Evolutionary conservation across 2,113 vertebrate genomes (phyloP).

Genomic region (Zosterops borbonicus): DNA sequence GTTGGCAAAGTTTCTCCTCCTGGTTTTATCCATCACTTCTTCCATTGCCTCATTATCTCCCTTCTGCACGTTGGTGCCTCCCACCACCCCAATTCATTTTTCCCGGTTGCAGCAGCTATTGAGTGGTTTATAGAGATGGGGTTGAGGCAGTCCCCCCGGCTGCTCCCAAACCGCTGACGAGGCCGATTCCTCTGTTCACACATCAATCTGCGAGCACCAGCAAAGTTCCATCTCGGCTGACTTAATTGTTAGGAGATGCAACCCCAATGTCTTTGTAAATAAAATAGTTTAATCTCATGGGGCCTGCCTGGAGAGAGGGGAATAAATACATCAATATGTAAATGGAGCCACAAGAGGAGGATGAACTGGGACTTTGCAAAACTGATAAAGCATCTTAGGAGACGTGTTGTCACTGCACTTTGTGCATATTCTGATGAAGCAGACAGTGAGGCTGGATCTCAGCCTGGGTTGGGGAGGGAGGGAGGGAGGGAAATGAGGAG

Average conservation of each 20-base stretch:
- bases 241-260: constrained; percentile 22
- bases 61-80: neutral
- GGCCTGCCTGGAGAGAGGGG: constrained; percentile 18
- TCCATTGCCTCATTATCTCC: neutral
- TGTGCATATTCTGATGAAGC: constrained; percentile 41
- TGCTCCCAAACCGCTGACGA: neutral
- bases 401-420: neutral
- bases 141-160: neutral
- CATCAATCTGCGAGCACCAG: constrained; percentile 24
- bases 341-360: constrained; percentile 50
- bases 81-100: neutral
- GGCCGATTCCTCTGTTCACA: neutral
- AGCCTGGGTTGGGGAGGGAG: neutral
- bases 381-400: constrained; percentile 61
- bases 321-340: constrained; percentile 72
- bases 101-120: constrained; percentile 4
- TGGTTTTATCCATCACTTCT: neutral
- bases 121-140: neutral
- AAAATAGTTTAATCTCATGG: constrained; percentile 56
- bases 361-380: constrained; percentile 57
- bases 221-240: constrained; percentile 20
- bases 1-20: neutral
- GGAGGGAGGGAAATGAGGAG: neutral
- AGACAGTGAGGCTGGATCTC: neutral
- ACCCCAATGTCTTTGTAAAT: constrained; percentile 61